phyloP scores from a whole-genome alignment of 2,113 vertebrate genomes.

The Harpagus bidentatus region DNA sequence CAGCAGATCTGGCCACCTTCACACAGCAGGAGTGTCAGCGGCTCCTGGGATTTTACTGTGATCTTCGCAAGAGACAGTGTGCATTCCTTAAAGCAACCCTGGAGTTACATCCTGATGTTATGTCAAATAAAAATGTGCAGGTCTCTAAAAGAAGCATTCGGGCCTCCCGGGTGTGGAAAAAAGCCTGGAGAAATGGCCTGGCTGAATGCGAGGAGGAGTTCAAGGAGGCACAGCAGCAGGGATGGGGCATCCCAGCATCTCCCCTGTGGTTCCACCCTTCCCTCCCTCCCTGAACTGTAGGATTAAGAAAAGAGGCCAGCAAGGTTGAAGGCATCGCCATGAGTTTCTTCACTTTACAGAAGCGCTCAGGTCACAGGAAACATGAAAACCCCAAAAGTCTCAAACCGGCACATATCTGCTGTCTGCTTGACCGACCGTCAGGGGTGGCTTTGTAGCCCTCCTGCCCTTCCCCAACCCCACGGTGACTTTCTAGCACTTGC shows the following conservation, averaged over 20 bases:
- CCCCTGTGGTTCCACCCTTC: accelerated
- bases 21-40: not conserved
- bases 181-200: not conserved
- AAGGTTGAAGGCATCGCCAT: not conserved
- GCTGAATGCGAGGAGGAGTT: not conserved
- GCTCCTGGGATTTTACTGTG: not conserved
- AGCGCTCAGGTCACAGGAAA: not conserved
- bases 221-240: not conserved
- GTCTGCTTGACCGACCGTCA: not conserved
- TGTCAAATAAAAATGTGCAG: accelerated
- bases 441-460: not conserved
- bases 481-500: not conserved
- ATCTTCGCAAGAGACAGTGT: not conserved
- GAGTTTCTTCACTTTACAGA: not conserved
- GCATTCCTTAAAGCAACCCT: not conserved
- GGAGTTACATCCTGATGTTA: accelerated
- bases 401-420: not conserved
- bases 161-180: not conserved
- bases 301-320: not conserved
- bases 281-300: not conserved
- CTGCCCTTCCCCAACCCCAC: not conserved
- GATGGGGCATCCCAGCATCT: not conserved
- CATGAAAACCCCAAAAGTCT: accelerated
- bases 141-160: not conserved
- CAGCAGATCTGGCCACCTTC: not conserved